Conservation (phyloP, 2,888 invertebrate species). For the Latheticus oryzae region DNA sequence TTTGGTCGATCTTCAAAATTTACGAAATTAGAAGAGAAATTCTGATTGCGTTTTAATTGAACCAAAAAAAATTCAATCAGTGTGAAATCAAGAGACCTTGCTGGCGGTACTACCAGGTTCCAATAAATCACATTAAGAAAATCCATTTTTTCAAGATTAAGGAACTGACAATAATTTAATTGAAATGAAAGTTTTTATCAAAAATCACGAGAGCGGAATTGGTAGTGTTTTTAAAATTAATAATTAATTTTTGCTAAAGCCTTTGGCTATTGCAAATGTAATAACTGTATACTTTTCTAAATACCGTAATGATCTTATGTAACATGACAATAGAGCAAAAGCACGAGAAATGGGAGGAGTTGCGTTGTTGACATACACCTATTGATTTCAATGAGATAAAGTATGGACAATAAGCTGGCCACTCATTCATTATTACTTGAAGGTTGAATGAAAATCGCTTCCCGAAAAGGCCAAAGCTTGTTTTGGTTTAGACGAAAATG, state of each 20-base stretch:
- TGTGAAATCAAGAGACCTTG: slow-evolving; percentile 21
- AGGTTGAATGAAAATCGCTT: too few species aligned
- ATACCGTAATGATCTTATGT: slow-evolving; percentile 25
- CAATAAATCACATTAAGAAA: slow-evolving; percentile 24
- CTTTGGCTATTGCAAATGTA: too few species aligned
- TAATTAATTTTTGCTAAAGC: too few species aligned
- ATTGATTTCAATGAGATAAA: slow-evolving; percentile 12
- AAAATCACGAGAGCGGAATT: too few species aligned
- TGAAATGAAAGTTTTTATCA: too few species aligned
- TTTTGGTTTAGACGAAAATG: slow-evolving; percentile 1
- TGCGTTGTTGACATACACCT: slow-evolving; percentile 12
- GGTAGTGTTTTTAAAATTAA: too few species aligned
- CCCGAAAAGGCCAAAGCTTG: slow-evolving; percentile 17
- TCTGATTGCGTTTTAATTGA: slow-evolving; percentile 9
- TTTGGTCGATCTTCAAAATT: slow-evolving; percentile 1
- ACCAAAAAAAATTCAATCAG: slow-evolving; percentile 2
- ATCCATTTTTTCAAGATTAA: too few species aligned
- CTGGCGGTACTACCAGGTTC: slow-evolving; percentile 22
- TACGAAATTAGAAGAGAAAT: slow-evolving; percentile 14
- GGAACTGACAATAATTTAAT: too few species aligned
- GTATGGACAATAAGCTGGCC: slow-evolving; percentile 24
- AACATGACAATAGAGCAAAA: slow-evolving; percentile 26
- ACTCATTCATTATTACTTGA: slow-evolving; percentile 11
- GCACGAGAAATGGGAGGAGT: slow-evolving; percentile 19
- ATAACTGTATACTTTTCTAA: slow-evolving; percentile 29